phyloP scores from a whole-genome alignment of 2,113 vertebrate genomes.

The Pollimyrus isidori region DNA sequence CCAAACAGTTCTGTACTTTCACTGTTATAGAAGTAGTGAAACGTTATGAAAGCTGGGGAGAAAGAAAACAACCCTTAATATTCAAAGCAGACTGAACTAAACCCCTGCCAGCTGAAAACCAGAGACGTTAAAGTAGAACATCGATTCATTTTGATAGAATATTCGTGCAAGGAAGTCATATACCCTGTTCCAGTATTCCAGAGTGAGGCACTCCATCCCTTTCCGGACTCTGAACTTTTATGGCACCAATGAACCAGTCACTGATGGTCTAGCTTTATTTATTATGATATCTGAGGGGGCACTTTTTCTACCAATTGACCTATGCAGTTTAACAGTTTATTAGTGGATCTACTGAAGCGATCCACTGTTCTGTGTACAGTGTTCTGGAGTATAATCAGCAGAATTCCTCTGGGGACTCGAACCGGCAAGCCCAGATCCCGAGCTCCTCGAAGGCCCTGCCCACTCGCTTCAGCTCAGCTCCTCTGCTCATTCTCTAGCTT shows the following conservation, averaged over 20 bases:
- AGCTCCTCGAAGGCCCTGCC: neutral
- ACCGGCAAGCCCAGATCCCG: neutral
- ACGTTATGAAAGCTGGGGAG: neutral
- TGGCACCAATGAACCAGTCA: neutral
- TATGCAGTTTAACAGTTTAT: neutral
- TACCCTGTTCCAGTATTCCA: neutral
- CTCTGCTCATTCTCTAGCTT: neutral
- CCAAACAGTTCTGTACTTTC: neutral
- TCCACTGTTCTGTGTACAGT: neutral
- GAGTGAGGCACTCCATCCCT: neutral
- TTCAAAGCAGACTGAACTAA: slow-evolving; percentile 1
- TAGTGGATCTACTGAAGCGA: neutral
- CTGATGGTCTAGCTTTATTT: neutral
- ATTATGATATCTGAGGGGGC: neutral
- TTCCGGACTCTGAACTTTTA: neutral
- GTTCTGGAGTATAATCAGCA: neutral
- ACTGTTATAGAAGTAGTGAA: neutral
- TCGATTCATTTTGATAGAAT: neutral
- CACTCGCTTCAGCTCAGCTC: neutral
- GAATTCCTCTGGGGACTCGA: neutral
- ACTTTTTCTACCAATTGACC: neutral
- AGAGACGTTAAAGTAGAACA: neutral
- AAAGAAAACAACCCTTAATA: slow-evolving; percentile 2
- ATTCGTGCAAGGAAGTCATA: neutral
- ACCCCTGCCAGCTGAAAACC: neutral